These are phyloP conservation scores for Monodelphis domestica DNA, from an alignment of 2,797 vertebrate species.

Conservation along the genomic window DNA sequence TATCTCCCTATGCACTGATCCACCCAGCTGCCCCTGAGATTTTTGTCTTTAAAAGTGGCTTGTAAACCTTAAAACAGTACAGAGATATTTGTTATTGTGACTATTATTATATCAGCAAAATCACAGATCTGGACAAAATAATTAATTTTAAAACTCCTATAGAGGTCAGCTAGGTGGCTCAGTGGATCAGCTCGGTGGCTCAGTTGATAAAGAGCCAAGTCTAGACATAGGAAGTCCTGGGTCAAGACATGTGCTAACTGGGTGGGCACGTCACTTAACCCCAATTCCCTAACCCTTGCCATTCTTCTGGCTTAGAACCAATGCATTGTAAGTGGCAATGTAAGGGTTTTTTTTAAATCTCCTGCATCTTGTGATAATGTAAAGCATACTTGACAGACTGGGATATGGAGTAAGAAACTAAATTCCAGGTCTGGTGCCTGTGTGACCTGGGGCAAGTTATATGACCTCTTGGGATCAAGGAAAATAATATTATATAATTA, in stretches of 20 bases:
- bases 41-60: neutral
- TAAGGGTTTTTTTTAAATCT: no score
- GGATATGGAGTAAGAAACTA: neutral
- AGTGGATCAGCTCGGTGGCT: no score
- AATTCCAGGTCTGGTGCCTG: neutral
- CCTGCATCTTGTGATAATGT: neutral
- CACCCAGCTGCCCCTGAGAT: no score
- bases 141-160: neutral
- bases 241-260: no score
- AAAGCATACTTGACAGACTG: neutral
- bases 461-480: neutral
- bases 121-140: neutral
- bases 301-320: no score
- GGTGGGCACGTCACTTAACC: no score
- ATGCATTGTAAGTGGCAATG: no score
- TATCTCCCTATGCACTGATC: no score
- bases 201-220: no score
- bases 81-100: neutral
- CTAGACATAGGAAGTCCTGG: no score
- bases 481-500: neutral
- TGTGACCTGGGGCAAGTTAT: neutral
- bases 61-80: neutral
- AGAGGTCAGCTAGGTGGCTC: no score
- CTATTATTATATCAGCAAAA: neutral
- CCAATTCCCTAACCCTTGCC: no score